A percentile compares a stretch with the other conserved stretches of the same genome.
These are phyloP conservation scores for Spongilla lacustris DNA, from an alignment of 37 sponge, comb jelly and placozoan species.

Conservation along the genomic window DNA sequence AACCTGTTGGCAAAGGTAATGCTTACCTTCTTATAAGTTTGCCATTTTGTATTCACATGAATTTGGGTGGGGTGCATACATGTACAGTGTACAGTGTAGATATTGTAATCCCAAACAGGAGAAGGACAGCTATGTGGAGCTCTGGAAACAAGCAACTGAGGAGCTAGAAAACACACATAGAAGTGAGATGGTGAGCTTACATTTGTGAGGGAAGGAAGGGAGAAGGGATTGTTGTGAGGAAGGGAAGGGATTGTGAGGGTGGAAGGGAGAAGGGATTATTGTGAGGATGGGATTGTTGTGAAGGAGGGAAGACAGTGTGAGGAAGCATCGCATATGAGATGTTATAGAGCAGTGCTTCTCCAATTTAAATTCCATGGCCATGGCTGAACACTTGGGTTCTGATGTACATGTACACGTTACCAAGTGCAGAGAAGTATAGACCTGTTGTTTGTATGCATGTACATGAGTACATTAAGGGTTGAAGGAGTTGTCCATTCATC, in stretches of 20 bases:
- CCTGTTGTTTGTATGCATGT: neutral
- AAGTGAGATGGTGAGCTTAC: constrained; percentile 26
- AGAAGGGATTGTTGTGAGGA: constrained; percentile 1
- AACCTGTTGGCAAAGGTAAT: constrained; percentile 21
- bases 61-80: too few species aligned
- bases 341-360: neutral
- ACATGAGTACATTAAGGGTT: neutral
- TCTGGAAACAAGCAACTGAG: constrained; percentile 39
- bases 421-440: too few species aligned
- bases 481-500: neutral
- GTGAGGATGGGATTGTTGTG: neutral
- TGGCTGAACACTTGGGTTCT: too few species aligned
- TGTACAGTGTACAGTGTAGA: neutral
- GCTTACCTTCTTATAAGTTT: neutral
- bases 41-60: neutral
- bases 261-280: neutral
- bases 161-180: constrained; percentile 54
- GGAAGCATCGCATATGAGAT: too few species aligned
- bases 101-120: constrained; percentile 12
- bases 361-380: too few species aligned
- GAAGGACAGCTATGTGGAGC: constrained; percentile 54
- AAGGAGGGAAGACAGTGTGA: too few species aligned
- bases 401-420: too few species aligned
- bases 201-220: neutral
- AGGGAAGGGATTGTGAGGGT: neutral